These are phyloP conservation scores for Xestia sexstrigata DNA, from an alignment of 2,888 invertebrate species.

Conservation along the genomic window DNA sequence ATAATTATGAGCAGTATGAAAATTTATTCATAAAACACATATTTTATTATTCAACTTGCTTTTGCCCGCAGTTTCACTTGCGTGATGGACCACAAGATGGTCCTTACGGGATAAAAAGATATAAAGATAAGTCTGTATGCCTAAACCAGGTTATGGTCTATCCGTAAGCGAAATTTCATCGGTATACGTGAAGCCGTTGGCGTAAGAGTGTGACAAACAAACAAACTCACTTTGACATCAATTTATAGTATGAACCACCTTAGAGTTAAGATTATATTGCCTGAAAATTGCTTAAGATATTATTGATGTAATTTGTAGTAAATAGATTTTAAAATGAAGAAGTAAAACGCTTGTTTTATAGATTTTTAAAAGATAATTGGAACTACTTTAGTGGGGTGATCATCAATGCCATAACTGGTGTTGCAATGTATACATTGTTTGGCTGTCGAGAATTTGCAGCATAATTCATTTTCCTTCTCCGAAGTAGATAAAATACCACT, in stretches of 20 bases:
- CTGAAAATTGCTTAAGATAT: too few relatives aligned
- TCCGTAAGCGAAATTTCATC: background rate
- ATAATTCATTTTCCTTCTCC: background rate
- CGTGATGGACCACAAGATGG: background rate
- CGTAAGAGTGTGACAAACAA: background rate
- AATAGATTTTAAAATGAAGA: conserved; percentile 18
- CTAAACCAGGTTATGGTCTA: background rate
- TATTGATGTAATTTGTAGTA: conserved; percentile 14
- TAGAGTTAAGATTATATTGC: background rate
- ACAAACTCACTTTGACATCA: background rate
- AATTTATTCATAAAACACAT: conserved; percentile 17
- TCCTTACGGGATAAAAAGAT: background rate
- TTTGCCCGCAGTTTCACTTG: background rate
- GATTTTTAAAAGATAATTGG: conserved; percentile 11
- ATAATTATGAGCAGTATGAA: conserved; percentile 28
- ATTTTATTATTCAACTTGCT: background rate
- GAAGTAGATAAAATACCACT: background rate
- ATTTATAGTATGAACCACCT: background rate
- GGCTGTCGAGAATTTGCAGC: background rate
- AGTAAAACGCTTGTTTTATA: conserved; percentile 6
- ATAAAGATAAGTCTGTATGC: background rate
- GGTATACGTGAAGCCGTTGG: background rate
- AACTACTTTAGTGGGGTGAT: conserved; percentile 5
- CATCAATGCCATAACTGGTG: background rate
- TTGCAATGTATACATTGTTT: background rate